Evolutionary conservation across 2,797 vertebrate species (phyloP).

Genomic region (Lophius americanus): DNA sequence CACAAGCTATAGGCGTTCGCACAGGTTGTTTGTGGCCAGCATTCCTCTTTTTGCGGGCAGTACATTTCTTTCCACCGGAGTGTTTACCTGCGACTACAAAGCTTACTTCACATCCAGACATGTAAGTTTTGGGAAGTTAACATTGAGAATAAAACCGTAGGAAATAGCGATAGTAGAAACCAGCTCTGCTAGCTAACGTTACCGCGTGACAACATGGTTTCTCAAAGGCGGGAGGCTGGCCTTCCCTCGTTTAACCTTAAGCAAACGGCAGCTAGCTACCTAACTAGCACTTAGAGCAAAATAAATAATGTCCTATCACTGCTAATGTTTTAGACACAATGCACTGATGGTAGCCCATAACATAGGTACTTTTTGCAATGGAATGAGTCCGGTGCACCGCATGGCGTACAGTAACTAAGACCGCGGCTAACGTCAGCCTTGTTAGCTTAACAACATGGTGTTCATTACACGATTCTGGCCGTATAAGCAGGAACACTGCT

Average conservation of each 20-base stretch:
- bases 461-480: slow-evolving; percentile 14
- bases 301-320: rapidly evolving
- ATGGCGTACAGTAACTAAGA: slow-evolving; percentile 56
- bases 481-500: slow-evolving; percentile 13
- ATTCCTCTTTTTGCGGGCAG: slow-evolving; percentile 19
- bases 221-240: slow-evolving; percentile 74
- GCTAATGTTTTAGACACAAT: rapidly evolving
- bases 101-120: slow-evolving; percentile 45
- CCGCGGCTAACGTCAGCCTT: slow-evolving; percentile 33
- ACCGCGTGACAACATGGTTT: slow-evolving; percentile 63
- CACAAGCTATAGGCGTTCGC: slow-evolving; percentile 42
- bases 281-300: rapidly evolving
- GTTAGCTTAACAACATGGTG: slow-evolving; percentile 50
- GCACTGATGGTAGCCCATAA: neutral
- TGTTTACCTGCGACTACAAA: slow-evolving; percentile 23
- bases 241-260: slow-evolving; percentile 29
- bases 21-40: slow-evolving; percentile 32
- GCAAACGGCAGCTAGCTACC: neutral
- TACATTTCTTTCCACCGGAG: neutral
- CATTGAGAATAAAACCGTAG: neutral
- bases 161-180: slow-evolving; percentile 11
- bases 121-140: slow-evolving; percentile 66
- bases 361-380: neutral
- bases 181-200: slow-evolving; percentile 32
- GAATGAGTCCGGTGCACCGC: slow-evolving; percentile 58